Conservation (phyloP, 2,888 invertebrate species). For the Abscondita cerata region DNA sequence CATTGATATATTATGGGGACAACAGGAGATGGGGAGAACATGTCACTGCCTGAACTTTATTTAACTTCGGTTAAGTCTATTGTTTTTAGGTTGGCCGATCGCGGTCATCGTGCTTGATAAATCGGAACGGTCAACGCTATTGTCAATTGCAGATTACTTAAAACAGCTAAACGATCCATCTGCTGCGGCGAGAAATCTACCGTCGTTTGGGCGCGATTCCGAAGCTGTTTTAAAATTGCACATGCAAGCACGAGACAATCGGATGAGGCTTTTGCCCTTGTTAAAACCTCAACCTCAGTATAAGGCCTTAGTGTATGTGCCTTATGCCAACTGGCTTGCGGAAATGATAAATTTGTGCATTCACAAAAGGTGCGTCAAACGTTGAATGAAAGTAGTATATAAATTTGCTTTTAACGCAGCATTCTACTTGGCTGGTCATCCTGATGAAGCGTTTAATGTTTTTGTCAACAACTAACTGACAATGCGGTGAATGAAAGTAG, state of each 20-base stretch:
- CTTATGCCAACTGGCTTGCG: constrained; percentile 95
- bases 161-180: constrained; percentile 72
- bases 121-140: constrained; percentile 80
- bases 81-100: constrained; percentile 77
- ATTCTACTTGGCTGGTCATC: constrained; percentile 94
- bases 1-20: constrained; percentile 90
- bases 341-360: constrained; percentile 95
- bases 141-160: constrained; percentile 77
- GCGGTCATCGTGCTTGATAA: constrained; percentile 86
- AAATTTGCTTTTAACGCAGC: constrained; percentile 73
- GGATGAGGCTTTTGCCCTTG: constrained; percentile 93
- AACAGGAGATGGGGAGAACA: constrained; percentile 90
- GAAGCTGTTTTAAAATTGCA: constrained; percentile 69
- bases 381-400: too few species aligned
- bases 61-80: too few species aligned
- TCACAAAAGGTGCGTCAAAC: constrained; percentile 99
- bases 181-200: constrained; percentile 90
- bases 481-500: constrained; percentile 91
- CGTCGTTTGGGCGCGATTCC: constrained; percentile 80
- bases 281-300: constrained; percentile 87
- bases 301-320: constrained; percentile 88
- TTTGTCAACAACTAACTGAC: constrained; percentile 84
- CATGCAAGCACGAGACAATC: constrained; percentile 88
- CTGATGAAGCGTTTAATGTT: constrained; percentile 88
- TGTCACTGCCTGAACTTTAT: too few species aligned